Base-by-base conservation (phyloP, 1,140 invertebrate genomes). In the Ceratina australensis region DNA sequence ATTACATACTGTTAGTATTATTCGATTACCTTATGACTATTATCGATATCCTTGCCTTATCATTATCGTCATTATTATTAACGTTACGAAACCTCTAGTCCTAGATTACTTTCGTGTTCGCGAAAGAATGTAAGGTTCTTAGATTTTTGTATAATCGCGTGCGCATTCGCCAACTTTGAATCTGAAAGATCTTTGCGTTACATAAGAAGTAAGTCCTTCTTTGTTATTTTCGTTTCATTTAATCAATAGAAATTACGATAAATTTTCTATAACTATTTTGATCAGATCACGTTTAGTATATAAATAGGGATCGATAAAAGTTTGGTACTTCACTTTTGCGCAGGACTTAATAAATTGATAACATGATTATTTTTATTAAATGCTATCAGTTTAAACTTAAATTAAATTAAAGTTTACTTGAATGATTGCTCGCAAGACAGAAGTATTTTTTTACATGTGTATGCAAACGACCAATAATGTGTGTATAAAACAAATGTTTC, bases 61-160 rank as follows among this genome's bases (percentile, higher is more conserved):
- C 72, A 61, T 63, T 82, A 65, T 54, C 67, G 72, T 59, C 72
- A 66, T 49, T 74, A 77, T 68, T 75, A 72, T 73, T 84, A 78
- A 79, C 74, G 12, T 75, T 75, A 76, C 73, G 78, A 79, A 86
- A 87, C 76, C 76, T 87, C 86, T 87, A 87, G 86, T 87, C 86
- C 84, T 87, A 86, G 80, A 59, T 84, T 86, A 86, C 82, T 87
- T 82, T 82, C 75, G 72, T 61, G 64, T 61, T 54, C 50, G 79
- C 73, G 77, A 73, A 86, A 84, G 67, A 42, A 56, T 79, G 50
- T 79, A 74, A 80, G 83, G 56, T 64, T 82, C 73, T 77, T 60
- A 54, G 50, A 64, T 76, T 85, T 64, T 76, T 54, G 63, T 67
- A 49, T 16, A 10, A 72, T 42, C 28, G 57, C 54, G 50, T 67